Evolutionary conservation across 2,888 invertebrate genomes (phyloP), one percentile per base, ranked within the genome.

Genomic region (Athalia rosae): DNA sequence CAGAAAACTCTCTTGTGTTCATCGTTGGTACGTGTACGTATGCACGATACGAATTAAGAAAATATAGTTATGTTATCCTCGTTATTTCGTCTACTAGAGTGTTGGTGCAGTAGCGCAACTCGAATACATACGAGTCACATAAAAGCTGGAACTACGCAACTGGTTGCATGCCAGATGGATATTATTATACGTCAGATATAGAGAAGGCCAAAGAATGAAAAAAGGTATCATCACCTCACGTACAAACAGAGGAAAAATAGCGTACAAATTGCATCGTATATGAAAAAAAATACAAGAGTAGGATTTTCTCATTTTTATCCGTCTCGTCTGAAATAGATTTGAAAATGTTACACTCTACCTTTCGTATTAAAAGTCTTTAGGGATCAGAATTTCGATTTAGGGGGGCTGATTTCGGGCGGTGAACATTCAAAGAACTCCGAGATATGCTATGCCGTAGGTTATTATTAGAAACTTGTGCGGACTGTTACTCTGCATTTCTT

Each of bases 121-220:
- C 13, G 41, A 9, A 15, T 59, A 43, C 41, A 41, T 62, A 62
- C 8, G 41, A 62, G 6, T 41, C 15, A 28, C 6, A 5, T 62
- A 41, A 41, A 62, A 28, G n/a, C 48, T 28, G 67, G 6, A 53
- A 7, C 5, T 28, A 15, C 67, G 28, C 53, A 53, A 53, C 53
- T 53, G 53, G 53, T 53, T 53, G 28, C 67, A 15, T 28, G 50
- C 28, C 64, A 48, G 48, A 64, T 64, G 64, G 64, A 47, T 64
- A 64, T 64, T 48, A 64, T 64, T 64, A 64, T 64, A 47, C 47
- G 15, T 64, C 28, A 28, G 64, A 67, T 50, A 48, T 28, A 67
- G 50, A 67, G 50, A 28, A 2, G 13, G 66, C 15, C 28, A 4
- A 6, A 9, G 50, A 15, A 67, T 48, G 64, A 7, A 3, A 4